These are phyloP conservation scores for Pocillopora damicornis DNA, from an alignment of 64 coral and sea anemone species.

Conservation along the genomic window DNA sequence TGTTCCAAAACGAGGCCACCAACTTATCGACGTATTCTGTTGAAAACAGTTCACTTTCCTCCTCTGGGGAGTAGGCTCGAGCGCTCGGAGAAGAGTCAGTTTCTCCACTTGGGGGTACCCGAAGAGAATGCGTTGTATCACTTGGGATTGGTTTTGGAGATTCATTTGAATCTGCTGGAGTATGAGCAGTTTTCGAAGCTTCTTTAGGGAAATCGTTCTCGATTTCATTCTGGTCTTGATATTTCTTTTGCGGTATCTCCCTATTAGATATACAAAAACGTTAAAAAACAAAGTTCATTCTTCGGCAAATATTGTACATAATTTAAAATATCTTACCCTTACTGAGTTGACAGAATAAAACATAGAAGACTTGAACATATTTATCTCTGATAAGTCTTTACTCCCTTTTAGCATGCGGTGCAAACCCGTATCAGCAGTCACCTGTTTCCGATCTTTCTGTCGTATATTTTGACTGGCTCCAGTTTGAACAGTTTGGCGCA, in stretches of 20 bases:
- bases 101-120: background rate
- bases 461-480: too few relatives aligned
- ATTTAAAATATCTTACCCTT: too few relatives aligned
- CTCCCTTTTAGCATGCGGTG: too few relatives aligned
- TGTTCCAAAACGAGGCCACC: conserved; percentile 66
- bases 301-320: too few relatives aligned
- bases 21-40: conserved; percentile 50
- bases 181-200: background rate
- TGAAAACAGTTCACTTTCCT: conserved; percentile 40
- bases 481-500: too few relatives aligned
- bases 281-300: too few relatives aligned
- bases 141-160: background rate
- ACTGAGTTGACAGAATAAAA: too few relatives aligned
- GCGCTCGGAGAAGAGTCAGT: background rate
- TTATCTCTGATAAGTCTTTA: too few relatives aligned
- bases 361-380: too few relatives aligned
- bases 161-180: too few relatives aligned
- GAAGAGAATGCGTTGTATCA: background rate
- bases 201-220: background rate
- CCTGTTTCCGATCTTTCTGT: too few relatives aligned
- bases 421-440: too few relatives aligned
- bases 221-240: background rate
- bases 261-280: background rate
- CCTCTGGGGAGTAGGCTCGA: conserved; percentile 5
- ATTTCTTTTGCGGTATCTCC: background rate